A percentile compares a stretch with the other conserved stretches of the same genome.
phyloP scores from a whole-genome alignment of 2,888 invertebrate genomes.

The Apotomis turbidana region DNA sequence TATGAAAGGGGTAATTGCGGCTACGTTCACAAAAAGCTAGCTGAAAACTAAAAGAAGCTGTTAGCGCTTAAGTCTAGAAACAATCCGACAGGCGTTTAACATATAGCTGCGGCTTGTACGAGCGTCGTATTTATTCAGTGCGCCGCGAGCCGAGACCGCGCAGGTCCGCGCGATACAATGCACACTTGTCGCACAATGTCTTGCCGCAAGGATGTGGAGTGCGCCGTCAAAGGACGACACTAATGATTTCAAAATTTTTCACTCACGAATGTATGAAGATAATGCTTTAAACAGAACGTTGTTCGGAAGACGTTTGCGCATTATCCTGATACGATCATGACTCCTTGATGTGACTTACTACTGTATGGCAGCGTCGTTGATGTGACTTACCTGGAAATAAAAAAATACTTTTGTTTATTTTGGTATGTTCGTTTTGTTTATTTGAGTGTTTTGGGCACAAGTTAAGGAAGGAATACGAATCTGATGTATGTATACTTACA shows the following conservation, averaged over 20 bases:
- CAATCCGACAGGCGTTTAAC: slow-evolving; percentile 59
- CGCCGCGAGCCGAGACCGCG: slow-evolving; percentile 37
- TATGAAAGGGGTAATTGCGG: slow-evolving; percentile 75
- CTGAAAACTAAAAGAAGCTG: slow-evolving; percentile 72
- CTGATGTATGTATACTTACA: too few species aligned
- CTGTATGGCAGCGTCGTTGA: not conserved
- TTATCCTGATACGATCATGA: not conserved
- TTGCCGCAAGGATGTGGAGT: slow-evolving; percentile 24
- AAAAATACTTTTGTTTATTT: not conserved
- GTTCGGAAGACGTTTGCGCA: not conserved
- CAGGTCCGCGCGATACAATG: slow-evolving; percentile 27
- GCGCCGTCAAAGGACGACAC: slow-evolving; percentile 26
- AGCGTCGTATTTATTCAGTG: slow-evolving; percentile 53
- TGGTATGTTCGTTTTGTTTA: not conserved
- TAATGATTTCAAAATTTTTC: slow-evolving; percentile 34
- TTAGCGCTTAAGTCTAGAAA: slow-evolving; percentile 63
- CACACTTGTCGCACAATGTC: slow-evolving; percentile 28
- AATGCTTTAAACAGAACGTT: slow-evolving; percentile 10
- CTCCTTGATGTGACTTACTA: not conserved
- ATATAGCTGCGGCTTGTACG: slow-evolving; percentile 41
- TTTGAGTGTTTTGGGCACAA: too few species aligned
- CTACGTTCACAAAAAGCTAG: slow-evolving; percentile 66
- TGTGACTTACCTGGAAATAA: slow-evolving; percentile 36
- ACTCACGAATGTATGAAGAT: slow-evolving; percentile 11
- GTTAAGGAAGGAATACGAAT: too few species aligned